phyloP scores from a whole-genome alignment of 2,888 invertebrate genomes.

The Amiota minor region DNA sequence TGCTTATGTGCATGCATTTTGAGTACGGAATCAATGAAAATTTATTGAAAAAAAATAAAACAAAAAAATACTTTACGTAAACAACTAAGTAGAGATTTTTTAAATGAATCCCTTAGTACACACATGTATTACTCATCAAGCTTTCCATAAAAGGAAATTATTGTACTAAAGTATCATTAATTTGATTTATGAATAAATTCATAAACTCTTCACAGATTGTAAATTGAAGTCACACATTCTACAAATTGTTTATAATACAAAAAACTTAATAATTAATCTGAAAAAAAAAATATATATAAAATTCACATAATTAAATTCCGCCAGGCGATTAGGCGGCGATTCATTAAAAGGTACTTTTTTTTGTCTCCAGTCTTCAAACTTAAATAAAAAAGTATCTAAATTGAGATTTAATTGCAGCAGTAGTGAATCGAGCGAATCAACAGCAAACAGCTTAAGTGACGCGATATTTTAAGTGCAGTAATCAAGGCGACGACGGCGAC shows the following conservation, averaged over 20 bases:
- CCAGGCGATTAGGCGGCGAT: slow-evolving; percentile 54
- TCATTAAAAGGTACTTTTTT: slow-evolving; percentile 55
- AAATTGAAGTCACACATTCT: no score
- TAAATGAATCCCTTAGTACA: no score
- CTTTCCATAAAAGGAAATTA: no score
- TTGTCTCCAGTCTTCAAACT: slow-evolving; percentile 32
- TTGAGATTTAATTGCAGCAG: slow-evolving; percentile 68
- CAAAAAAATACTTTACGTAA: no score
- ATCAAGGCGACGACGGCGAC: background rate
- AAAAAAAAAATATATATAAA: slow-evolving; percentile 65
- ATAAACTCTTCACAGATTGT: no score
- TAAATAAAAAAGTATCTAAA: slow-evolving; percentile 45
- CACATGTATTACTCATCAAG: no score
- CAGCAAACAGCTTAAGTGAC: no score
- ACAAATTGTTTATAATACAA: slow-evolving; percentile 17
- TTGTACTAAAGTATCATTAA: slow-evolving; percentile 50
- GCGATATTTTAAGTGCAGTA: slow-evolving; percentile 19
- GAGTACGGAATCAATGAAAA: no score
- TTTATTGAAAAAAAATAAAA: no score
- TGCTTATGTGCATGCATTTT: no score
- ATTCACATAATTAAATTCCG: slow-evolving; percentile 65
- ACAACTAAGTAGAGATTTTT: no score
- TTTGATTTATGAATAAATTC: slow-evolving; percentile 57
- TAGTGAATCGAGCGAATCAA: slow-evolving; percentile 28
- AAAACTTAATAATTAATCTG: slow-evolving; percentile 38